Evolutionary conservation across 2,113 vertebrate genomes (phyloP), one percentile per base, ranked within the genome.

Genomic region (Thryonomys swinderianus): DNA sequence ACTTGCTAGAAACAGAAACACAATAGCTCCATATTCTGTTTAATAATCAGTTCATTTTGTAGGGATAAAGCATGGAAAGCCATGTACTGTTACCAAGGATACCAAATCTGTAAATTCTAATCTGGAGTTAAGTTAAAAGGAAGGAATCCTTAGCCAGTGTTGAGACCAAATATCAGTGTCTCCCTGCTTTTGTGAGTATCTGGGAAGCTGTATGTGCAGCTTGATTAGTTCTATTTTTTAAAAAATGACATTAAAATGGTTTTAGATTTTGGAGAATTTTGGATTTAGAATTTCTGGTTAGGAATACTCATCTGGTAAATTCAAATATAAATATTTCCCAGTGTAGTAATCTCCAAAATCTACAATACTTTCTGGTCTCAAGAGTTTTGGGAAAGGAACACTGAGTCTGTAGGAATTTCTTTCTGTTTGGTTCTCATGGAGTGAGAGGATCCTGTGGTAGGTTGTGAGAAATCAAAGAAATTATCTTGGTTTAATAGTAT

Each of bases 1-100:
- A 88, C 73, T 90, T 93, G 85, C 42, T 78, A 42, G 61, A 80
- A 74, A 12, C 71, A 78, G 66, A 89, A 92, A n/a, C 30, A 89
- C 34, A 40, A 40, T 78, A 53, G 79, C 71, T 69, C 85, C 34
- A 80, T 45, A 48, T 53, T 42, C 21, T 79, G 37, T 90, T 94
- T 61, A 34, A 18, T 85, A 78, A 78, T 40, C 3, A 1, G 71
- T 25, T 55, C 18, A 37, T 80, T 88, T 67, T 92, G 11, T 62
- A 66, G 30, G 83, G 23, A 84, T 69, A 85, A 91, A 85, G 42
- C 81, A 16, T 42, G 32, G 14, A 85, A 91, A 89, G 16, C n/a
- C 53, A 89, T 20, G 30, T 40, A 48, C 11, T 71, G 55, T 88
- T 67, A 21, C 37, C 13, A 18, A 91, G 80, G 53, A 87, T 83